Percentiles rank a stretch among this genome's conserved stretches.
These are phyloP conservation scores for Paedocypris micromegethes DNA, from an alignment of 2,797 vertebrate species.

Conservation along the genomic window DNA sequence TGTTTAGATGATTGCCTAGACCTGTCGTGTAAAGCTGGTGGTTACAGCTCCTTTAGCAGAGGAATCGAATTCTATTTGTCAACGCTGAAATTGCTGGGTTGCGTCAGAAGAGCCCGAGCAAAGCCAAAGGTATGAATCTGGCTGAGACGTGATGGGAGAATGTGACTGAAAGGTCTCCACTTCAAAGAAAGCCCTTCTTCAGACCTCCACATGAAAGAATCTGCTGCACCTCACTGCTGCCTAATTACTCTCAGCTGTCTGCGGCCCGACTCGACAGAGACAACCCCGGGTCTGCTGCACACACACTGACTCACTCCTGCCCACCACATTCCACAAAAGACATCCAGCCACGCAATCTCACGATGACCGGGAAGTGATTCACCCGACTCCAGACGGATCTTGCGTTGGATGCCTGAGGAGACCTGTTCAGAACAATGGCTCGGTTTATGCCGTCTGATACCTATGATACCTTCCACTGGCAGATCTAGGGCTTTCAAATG, in stretches of 20 bases:
- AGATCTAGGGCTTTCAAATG: constrained; percentile 52
- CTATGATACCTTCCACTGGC: constrained; percentile 36
- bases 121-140: constrained; percentile 10
- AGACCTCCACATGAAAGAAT: constrained; percentile 43
- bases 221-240: constrained; percentile 36
- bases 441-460: constrained; percentile 44
- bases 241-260: constrained; percentile 51
- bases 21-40: constrained; percentile 17
- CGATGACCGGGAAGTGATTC: constrained; percentile 22
- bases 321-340: constrained; percentile 8
- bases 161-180: constrained; percentile 27
- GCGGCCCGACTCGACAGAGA: constrained; percentile 33
- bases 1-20: constrained; percentile 17
- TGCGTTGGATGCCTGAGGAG: constrained; percentile 39
- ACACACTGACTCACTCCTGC: neutral
- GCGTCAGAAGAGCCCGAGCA: constrained; percentile 24
- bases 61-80: constrained; percentile 16
- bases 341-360: constrained; percentile 15
- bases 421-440: constrained; percentile 36
- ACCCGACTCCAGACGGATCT: constrained; percentile 17
- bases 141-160: constrained; percentile 24
- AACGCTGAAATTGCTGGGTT: constrained; percentile 21
- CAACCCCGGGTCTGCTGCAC: constrained; percentile 13
- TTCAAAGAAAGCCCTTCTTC: constrained; percentile 41
- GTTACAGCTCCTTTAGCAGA: constrained; percentile 24